Percentiles rank a stretch among this genome's conserved stretches.
Evolutionary conservation across 2,888 invertebrate species (phyloP).

Genomic region (Diachrysia chrysitis): DNA sequence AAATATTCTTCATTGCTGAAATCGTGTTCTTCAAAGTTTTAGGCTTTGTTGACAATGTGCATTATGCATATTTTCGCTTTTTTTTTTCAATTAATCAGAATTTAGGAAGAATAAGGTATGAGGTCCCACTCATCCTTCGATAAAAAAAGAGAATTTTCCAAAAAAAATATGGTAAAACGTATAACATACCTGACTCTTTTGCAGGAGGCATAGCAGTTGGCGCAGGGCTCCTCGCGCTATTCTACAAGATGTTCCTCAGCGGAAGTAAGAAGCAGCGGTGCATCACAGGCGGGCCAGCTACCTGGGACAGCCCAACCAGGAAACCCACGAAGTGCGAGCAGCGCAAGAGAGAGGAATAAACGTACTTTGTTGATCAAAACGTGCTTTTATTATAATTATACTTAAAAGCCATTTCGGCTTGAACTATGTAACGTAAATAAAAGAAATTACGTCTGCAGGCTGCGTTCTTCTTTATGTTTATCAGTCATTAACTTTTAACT

Average conservation of each 20-base stretch:
- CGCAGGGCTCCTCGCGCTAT: constrained; percentile 8
- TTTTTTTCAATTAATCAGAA: no score
- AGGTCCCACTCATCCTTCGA: no score
- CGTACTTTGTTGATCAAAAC: not conserved
- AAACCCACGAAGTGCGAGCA: not conserved
- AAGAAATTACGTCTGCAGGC: not conserved
- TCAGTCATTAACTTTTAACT: no score
- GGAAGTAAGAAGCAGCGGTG: not conserved
- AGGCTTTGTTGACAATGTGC: no score
- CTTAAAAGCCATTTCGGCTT: not conserved
- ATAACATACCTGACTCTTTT: not conserved
- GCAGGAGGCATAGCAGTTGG: constrained; percentile 41
- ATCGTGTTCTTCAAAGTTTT: no score
- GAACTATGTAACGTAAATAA: not conserved
- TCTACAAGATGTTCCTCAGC: constrained; percentile 10
- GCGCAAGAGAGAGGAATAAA: not conserved
- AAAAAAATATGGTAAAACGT: no score
- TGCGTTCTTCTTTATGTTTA: not conserved
- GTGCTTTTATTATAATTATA: not conserved
- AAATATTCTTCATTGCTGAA: no score
- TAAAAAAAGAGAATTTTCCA: no score
- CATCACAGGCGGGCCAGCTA: not conserved
- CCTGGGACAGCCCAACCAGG: constrained; percentile 1
- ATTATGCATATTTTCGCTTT: no score
- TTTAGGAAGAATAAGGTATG: no score